Evolutionary conservation across 2,888 invertebrate genomes (phyloP), one percentile per base, ranked within the genome.

Genomic region (Ischnura elegans): DNA sequence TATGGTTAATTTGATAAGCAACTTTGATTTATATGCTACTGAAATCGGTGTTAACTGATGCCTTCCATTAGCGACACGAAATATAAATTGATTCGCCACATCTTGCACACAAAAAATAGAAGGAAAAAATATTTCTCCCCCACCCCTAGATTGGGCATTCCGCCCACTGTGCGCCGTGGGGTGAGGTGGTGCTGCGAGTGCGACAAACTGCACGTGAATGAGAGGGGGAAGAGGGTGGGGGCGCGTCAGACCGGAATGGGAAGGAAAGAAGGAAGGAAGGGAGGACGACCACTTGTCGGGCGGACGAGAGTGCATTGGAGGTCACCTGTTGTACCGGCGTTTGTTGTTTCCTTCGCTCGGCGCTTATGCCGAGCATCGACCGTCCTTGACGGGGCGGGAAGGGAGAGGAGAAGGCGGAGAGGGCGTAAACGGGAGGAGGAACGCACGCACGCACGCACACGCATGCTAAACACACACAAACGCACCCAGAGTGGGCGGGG

Each of bases 321-420:
- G 76, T 76, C 76, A 76, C 76, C 76, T 76, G 76, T 76, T 76
- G 76, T 76, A 76, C 76, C 76, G 76, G 76, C 76, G 76, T 76
- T 76, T 76, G 76, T 76, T 76, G 76, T 76, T 76, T 76, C 76
- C 36, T 76, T 76, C 76, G 16, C 76, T 36, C 29, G 76, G 76
- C 29, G 76, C 29, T 36, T n/a, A n/a, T n/a, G 29, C 76, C 76
- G 76, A 76, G 76, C 76, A 76, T 76, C 76, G 76, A 76, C 76
- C 76, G 76, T 76, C 76, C 76, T 76, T 76, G 76, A 76, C 76
- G 76, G 36, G 36, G 76, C 8, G 76, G 76, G 36, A 36, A 36
- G 76, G 2, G 36, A 0, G 76, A 16, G 76, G 36, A 13, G 29
- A 21, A 61, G 25, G 61, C 61, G 61, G 76, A 25, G 61, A 6